Base-by-base conservation (phyloP, 53 echinoderm and acorn worm species). In the Zoroaster sp. region DNA sequence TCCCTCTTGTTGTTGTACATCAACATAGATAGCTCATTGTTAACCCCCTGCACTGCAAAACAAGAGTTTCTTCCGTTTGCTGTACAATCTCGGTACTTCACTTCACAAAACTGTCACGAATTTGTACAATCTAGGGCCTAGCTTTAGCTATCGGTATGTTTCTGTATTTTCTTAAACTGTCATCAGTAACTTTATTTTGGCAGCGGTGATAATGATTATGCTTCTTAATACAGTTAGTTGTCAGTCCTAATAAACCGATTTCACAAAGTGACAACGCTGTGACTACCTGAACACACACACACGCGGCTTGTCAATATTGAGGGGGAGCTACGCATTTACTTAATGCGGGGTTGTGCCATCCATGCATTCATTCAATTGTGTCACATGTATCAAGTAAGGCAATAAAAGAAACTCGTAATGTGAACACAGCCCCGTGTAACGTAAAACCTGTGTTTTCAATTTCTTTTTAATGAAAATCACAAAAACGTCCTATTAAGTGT, bases 241-340 rank as follows among this genome's bases (percentile, higher is more conserved):
- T n/a, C n/a, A n/a, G n/a, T n/a, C n/a, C n/a, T n/a, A 43, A 5
- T 30, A 44, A 75, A 75, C 75, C 44, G 44, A 75, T 43, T 44
- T 28, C 32, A 23, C 38, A 28, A 42, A n/a, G 44, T 75, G 47
- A 47, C 47, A 43, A 75, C 75, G 20, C 75, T n/a, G n/a, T n/a
- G 13, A 39, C 7, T 46, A 37, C 6, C 40, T 15, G 41, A 40
- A 75, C 75, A 46, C 31, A 23, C 21, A 14, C 15, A n/a, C n/a
- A n/a, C n/a, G n/a, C n/a, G 52, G 9, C 53, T 18, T 49, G 32
- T 9, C 32, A n/a, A 23, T n/a, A 53, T 0, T 35, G 8, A 9
- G 35, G 77, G 77, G 77, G 77, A 21, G 77, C 52, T 77, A 49
- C 77, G 54, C 77, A n/a, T n/a, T n/a, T n/a, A n/a, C n/a, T n/a